A percentile compares a stretch with the other conserved stretches of the same genome.
Conservation (phyloP, 2,888 invertebrate species). For the Lagria hirta region DNA sequence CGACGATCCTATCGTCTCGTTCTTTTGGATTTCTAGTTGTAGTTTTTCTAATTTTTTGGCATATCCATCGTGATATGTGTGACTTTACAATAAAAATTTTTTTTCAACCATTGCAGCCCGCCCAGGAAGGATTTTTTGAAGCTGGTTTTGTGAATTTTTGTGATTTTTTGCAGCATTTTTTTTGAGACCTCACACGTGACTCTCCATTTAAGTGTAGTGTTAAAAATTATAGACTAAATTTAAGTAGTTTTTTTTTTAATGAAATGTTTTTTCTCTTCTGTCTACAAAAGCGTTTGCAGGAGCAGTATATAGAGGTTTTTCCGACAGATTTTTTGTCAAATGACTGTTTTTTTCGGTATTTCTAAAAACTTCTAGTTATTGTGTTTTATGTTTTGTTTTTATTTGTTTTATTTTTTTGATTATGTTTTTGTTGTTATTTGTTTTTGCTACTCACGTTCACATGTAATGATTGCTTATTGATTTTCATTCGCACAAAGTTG, state of each 20-base stretch:
- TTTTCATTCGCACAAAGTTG: conserved; percentile 54
- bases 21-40: conserved; percentile 22
- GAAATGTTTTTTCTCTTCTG: conserved; percentile 53
- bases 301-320: conserved; percentile 51
- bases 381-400: conserved; percentile 39
- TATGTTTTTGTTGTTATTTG: conserved; percentile 38
- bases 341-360: conserved; percentile 42
- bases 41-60: conserved; percentile 47
- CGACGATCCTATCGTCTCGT: background rate
- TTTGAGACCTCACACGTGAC: conserved; percentile 22
- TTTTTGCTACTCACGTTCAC: conserved; percentile 68
- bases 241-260: too few species aligned
- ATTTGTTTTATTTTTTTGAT: conserved; percentile 20
- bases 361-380: conserved; percentile 31
- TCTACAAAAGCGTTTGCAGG: conserved; percentile 58
- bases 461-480: conserved; percentile 66
- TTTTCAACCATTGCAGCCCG: conserved; percentile 55
- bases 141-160: conserved; percentile 45
- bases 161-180: conserved; percentile 49
- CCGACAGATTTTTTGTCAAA: conserved; percentile 40
- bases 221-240: conserved; percentile 21
- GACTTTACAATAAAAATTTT: conserved; percentile 47
- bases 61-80: conserved; percentile 54
- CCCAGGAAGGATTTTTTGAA: conserved; percentile 51
- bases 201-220: conserved; percentile 11